Base-by-base conservation (phyloP, 1,140 invertebrate genomes). In the Streblospio benedicti region DNA sequence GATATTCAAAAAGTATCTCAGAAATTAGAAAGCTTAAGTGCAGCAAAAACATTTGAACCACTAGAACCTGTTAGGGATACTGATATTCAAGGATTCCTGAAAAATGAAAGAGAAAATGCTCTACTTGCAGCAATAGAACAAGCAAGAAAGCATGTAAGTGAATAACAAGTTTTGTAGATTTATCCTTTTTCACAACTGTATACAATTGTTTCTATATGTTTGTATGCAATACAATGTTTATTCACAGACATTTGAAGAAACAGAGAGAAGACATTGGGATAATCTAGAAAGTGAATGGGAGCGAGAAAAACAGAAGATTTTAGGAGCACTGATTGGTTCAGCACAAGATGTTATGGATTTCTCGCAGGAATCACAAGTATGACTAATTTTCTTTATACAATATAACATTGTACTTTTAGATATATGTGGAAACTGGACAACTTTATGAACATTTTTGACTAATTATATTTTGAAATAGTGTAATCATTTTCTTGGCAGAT, bases 51-150 rank as follows among this genome's bases (percentile, higher is more conserved):
- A 44, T 91, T 93, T 78, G 90, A 93, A 72, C 88, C 91, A 0
- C 77, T 93, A 32, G 90, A 94, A 78, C 90, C 91, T 1, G 86
- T 92, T 38, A 84, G 85, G 49, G 90, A 94, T 71, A 89, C 88
- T 28, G 91, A 96, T 79, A 87, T 79, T 59, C 71, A 76, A 68
- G 90, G 86, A 67, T 96, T 88, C 76, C 76, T 97, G 2, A 87
- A 86, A 76, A 94, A 94, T 84, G 92, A 96, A 80, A 85, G 89
- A 56, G 89, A 95, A 80, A 96, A 93, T 84, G 90, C 90, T 23
- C 88, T 96, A 69, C 78, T 96, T 3, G 87, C 88, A 25, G 85
- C 92, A 6, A 91, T 95, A 68, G 92, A 95, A 76, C 87, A 92
- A 73, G 88, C 91, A 47, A 85, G 89, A 63, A 85, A 86, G 77